Evolutionary conservation across 64 coral and sea anemone genomes (phyloP).

Genomic region (Dendrophyllia cribrosa): DNA sequence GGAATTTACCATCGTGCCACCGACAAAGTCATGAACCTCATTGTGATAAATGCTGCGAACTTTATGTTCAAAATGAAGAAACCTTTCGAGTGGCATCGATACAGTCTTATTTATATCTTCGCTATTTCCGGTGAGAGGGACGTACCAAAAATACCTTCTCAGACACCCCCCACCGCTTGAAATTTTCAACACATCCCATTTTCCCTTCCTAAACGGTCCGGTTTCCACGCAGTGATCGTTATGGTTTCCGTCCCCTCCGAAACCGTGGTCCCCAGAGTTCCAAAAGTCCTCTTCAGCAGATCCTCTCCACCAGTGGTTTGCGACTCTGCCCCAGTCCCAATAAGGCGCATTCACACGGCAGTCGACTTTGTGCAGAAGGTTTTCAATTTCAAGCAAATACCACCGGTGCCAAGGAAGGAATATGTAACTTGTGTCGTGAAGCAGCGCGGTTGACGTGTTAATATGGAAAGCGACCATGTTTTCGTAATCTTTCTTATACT

Average conservation of each 20-base stretch:
- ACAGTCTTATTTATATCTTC: slow-evolving; percentile 46
- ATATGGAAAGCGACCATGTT: slow-evolving; percentile 51
- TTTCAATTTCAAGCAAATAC: slow-evolving; percentile 91
- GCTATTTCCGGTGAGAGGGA: slow-evolving; percentile 8
- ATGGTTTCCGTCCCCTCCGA: slow-evolving; percentile 78
- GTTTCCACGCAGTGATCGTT: slow-evolving; percentile 48
- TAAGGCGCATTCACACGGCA: slow-evolving; percentile 93
- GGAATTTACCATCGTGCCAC: slow-evolving; percentile 70
- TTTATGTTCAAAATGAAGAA: slow-evolving; percentile 65
- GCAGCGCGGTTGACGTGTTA: neutral
- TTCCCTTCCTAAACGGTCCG: slow-evolving; percentile 70
- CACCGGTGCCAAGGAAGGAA: slow-evolving; percentile 98
- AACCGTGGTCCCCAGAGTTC: slow-evolving; percentile 59
- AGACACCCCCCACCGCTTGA: slow-evolving; percentile 1
- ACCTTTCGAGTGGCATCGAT: slow-evolving; percentile 19
- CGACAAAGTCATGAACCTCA: slow-evolving; percentile 72
- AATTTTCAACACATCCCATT: slow-evolving; percentile 44
- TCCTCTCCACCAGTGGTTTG: slow-evolving; percentile 48
- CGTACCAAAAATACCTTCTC: slow-evolving; percentile 2
- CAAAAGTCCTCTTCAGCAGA: slow-evolving; percentile 73
- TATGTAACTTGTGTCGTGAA: slow-evolving; percentile 52
- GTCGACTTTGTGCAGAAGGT: slow-evolving; percentile 82
- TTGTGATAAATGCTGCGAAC: slow-evolving; percentile 53
- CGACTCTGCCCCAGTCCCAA: slow-evolving; percentile 92
- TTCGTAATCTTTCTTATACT: slow-evolving; percentile 57